Base-by-base conservation (phyloP, 2,797 vertebrate species). In the Erethizon dorsatum region DNA sequence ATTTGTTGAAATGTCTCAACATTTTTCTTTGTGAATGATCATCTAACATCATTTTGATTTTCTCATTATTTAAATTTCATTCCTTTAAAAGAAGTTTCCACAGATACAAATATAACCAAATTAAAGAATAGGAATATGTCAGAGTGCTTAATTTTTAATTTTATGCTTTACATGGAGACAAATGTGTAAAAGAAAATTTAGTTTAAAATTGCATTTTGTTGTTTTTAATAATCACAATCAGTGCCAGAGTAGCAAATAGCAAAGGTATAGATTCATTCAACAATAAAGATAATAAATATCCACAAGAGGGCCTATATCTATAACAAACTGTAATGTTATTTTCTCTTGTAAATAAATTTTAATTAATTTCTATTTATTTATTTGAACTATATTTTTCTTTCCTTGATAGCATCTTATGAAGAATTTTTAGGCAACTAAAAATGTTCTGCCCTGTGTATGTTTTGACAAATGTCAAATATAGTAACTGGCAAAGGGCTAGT, bases 11-110 rank as follows among this genome's bases (percentile, higher is more conserved):
- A 98, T 98, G 96, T 98, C 97, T 98, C 89, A 95, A 95, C 82
- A 98, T 98, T 96, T 95, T 98, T 98, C 97, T 98, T 98, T 94
- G 96, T 96, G 97, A 96, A 97, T 98, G 94, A n/a, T 94, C 95
- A 96, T 98, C 97, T 97, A 95, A 98, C 94, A 97, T 98, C 94
- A 97, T 84, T 98, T 98, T 98, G 97, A 98, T 98, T 98, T 98
- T 98, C 96, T 96, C 97, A 98, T 98, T 96, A 98, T 97, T 98
- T 97, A 98, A 92, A 94, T 97, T 98, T 98, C 91, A 92, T 98
- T 97, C 71, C 82, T 95, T 97, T 90, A 77, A 97, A 94, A 97
- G n/a, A 95, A 91, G 92, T 95, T 83, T 96, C 96, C 96, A 90
- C 89, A 98, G 95, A 98, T 97, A 63, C 6, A 98, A 97, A 98